Conservation (phyloP, 2,797 vertebrate genomes). For the Tinamus major region DNA sequence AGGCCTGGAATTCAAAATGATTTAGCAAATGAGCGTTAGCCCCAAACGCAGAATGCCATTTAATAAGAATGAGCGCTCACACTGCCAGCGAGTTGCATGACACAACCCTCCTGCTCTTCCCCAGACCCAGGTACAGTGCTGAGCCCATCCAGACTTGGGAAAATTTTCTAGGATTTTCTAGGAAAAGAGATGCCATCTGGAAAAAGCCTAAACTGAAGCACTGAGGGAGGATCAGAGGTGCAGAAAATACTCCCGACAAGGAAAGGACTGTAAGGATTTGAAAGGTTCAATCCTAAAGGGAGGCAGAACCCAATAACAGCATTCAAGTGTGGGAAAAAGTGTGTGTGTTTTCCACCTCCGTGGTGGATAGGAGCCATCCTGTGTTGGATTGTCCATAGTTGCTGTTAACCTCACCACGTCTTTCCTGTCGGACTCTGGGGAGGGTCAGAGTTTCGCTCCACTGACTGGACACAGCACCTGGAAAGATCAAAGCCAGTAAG, state of each 20-base stretch:
- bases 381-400: too few relatives aligned
- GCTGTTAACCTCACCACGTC: neutral
- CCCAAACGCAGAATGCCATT: neutral
- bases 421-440: accelerated
- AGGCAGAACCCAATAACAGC: neutral
- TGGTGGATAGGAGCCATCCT: neutral
- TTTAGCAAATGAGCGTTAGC: neutral
- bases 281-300: neutral
- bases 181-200: neutral
- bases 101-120: neutral
- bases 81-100: neutral
- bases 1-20: neutral
- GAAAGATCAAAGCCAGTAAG: neutral
- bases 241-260: neutral
- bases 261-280: neutral
- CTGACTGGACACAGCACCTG: neutral
- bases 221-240: neutral
- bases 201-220: neutral
- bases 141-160: neutral
- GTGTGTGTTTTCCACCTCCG: neutral
- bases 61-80: neutral
- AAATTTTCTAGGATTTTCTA: neutral
- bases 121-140: neutral
- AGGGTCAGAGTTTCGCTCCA: neutral
- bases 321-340: neutral